A percentile compares a stretch with the other conserved stretches of the same genome.
phyloP scores from a whole-genome alignment of 2,797 vertebrate species.

The Loris lydekkerianus region DNA sequence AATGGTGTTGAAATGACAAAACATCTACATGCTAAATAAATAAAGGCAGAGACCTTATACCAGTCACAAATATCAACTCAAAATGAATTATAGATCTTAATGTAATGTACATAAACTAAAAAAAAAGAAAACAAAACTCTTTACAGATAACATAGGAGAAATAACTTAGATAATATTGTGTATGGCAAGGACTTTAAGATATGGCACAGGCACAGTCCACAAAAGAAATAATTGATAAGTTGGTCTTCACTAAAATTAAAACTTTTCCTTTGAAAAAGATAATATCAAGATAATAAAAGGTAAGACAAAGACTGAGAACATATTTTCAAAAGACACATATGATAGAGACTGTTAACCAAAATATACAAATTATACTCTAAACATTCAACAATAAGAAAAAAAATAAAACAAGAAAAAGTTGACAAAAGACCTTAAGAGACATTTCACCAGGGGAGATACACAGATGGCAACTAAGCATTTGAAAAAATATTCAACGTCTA shows the following conservation, averaged over 20 bases:
- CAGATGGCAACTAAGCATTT: neutral
- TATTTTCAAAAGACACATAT: neutral
- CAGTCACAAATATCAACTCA: neutral
- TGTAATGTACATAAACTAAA: neutral
- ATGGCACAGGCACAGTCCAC: neutral
- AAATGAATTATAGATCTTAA: neutral
- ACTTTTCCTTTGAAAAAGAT: neutral
- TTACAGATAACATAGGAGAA: neutral
- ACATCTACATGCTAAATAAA: neutral
- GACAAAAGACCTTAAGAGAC: neutral
- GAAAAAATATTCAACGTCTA: neutral
- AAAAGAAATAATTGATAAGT: neutral
- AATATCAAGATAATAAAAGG: neutral
- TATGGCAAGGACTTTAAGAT: neutral
- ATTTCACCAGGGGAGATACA: neutral
- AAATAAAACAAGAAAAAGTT: neutral
- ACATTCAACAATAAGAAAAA: neutral
- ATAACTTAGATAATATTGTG: neutral
- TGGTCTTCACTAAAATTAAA: constrained; percentile 30
- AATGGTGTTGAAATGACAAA: neutral
- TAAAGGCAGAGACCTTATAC: neutral
- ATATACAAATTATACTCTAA: neutral
- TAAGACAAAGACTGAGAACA: neutral
- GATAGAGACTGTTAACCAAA: neutral
- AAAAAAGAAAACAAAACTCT: neutral